These are phyloP conservation scores for Leucophenga varia DNA, from an alignment of 1,140 invertebrate species.

Conservation along the genomic window DNA sequence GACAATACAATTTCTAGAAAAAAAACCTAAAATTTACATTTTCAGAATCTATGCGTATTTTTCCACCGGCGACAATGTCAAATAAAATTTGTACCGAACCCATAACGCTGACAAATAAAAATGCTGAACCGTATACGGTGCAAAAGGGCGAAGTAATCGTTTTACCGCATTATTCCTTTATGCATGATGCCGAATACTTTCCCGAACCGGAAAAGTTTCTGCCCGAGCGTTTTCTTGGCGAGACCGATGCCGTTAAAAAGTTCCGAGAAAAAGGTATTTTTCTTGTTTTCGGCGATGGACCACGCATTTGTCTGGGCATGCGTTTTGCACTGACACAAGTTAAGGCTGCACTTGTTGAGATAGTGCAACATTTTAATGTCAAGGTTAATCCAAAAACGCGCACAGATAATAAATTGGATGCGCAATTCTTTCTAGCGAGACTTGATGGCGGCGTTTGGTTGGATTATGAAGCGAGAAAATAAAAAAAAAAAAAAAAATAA, in stretches of 20 bases:
- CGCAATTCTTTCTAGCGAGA: slow-evolving; percentile 2
- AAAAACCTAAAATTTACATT: background rate
- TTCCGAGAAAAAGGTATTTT: slow-evolving; percentile 31
- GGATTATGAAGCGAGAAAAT: slow-evolving; percentile 20
- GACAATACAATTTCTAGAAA: too few relatives aligned
- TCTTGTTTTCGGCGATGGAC: slow-evolving; percentile 41
- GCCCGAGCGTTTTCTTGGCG: slow-evolving; percentile 64
- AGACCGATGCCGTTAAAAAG: slow-evolving; percentile 30
- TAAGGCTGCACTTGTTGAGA: slow-evolving; percentile 38
- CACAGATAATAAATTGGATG: slow-evolving; percentile 31
- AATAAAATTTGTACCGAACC: slow-evolving; percentile 33
- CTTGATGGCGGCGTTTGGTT: slow-evolving; percentile 28
- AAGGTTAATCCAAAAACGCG: slow-evolving; percentile 37
- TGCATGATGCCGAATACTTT: slow-evolving; percentile 66
- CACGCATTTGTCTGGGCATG: slow-evolving; percentile 42
- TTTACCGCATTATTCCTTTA: slow-evolving; percentile 60
- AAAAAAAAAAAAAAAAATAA: background rate
- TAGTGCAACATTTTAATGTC: slow-evolving; percentile 35
- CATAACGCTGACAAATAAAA: slow-evolving; percentile 32
- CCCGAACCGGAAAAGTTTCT: slow-evolving; percentile 69
- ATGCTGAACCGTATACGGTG: slow-evolving; percentile 24
- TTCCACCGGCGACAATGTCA: slow-evolving; percentile 19
- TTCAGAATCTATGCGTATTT: slow-evolving; percentile 31
- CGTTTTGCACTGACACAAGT: slow-evolving; percentile 40
- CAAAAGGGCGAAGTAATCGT: slow-evolving; percentile 59